Percentiles rank a stretch among this genome's conserved stretches.
Conservation (phyloP, 2,888 invertebrate genomes). For the Tanytarsus gracilentus region DNA sequence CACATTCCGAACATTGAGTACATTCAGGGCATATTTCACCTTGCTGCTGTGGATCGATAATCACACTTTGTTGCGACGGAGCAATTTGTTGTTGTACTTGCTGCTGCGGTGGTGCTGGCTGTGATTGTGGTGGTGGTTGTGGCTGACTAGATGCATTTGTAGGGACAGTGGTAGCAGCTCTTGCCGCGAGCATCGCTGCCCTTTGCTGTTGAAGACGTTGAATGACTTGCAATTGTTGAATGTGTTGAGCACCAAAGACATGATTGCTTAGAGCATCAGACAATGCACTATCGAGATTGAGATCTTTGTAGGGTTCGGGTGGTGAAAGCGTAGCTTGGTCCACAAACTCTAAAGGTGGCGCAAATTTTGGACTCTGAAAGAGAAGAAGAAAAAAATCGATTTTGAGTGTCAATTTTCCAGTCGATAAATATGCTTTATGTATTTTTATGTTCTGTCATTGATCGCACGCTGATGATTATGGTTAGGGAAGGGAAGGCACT, state of each 20-base stretch:
- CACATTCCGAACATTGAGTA: constrained; percentile 44
- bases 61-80: constrained; percentile 31
- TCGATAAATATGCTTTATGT: constrained; percentile 15
- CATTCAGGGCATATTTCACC: constrained; percentile 42
- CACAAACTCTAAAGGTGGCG: constrained; percentile 61
- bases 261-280: constrained; percentile 53
- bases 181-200: constrained; percentile 47
- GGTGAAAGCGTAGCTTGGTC: constrained; percentile 81
- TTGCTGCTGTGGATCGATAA: constrained; percentile 32
- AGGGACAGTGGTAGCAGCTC: constrained; percentile 48
- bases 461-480: not conserved
- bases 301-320: constrained; percentile 85
- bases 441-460: not conserved
- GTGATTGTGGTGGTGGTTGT: not conserved
- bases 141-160: constrained; percentile 14
- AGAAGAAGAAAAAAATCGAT: not conserved
- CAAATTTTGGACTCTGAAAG: constrained; percentile 52
- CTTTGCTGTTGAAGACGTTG: constrained; percentile 55
- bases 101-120: constrained; percentile 36
- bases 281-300: constrained; percentile 56
- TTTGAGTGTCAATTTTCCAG: constrained; percentile 26
- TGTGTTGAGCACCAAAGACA: constrained; percentile 56
- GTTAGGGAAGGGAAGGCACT: constrained; percentile 1
- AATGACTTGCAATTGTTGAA: constrained; percentile 53
- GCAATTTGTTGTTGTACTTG: constrained; percentile 51